Evolutionary conservation across 2,113 vertebrate genomes (phyloP).

Genomic region (Pardalotus punctatus): DNA sequence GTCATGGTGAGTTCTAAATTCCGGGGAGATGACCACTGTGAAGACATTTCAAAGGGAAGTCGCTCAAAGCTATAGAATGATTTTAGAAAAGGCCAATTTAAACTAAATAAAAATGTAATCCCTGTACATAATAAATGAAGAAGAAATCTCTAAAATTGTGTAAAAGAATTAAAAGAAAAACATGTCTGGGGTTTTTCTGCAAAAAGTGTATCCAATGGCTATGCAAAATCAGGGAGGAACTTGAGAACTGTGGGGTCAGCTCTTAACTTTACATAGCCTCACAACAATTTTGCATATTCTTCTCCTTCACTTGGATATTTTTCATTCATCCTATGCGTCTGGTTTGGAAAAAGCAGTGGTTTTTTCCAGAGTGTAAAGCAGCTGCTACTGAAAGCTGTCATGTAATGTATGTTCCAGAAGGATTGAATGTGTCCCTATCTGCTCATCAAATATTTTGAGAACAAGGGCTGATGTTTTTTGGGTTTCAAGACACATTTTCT

Average conservation of each 20-base stretch:
- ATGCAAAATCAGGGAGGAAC: neutral
- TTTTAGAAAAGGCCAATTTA: constrained; percentile 13
- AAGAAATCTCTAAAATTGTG: neutral
- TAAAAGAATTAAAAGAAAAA: neutral
- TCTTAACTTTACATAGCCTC: neutral
- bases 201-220: neutral
- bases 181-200: neutral
- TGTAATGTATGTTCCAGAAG: neutral
- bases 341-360: neutral
- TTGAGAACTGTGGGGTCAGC: neutral
- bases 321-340: neutral
- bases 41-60: neutral
- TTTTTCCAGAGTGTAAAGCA: neutral
- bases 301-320: neutral
- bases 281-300: neutral
- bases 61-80: neutral
- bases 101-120: neutral
- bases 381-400: constrained; percentile 34
- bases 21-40: neutral
- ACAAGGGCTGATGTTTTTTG: constrained; percentile 42
- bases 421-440: constrained; percentile 8
- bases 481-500: neutral
- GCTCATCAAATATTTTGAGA: constrained; percentile 57
- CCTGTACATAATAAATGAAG: neutral
- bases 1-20: neutral